Evolutionary conservation across 2,888 invertebrate genomes (phyloP), one percentile per base, ranked within the genome.

Genomic region (Pomacea canaliculata): DNA sequence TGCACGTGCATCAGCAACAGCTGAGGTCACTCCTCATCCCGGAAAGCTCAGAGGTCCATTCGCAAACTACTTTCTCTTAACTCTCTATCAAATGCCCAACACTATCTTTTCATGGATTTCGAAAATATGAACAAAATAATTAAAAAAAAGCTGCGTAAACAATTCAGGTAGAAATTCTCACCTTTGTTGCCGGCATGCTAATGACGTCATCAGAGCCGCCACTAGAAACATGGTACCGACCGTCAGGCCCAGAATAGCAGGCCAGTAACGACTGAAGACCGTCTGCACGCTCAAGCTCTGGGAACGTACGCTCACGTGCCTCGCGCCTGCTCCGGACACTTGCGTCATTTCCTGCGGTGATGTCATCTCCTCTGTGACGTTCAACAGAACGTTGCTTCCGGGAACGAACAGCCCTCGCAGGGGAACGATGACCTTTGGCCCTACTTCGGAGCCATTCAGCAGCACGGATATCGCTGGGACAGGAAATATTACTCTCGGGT

Each of bases 251-350:
- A 82, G 70, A 59, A 84, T 83, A 62, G 84, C 82, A 23, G 84
- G 84, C 84, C 84, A 84, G 78, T 84, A 83, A 56, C 82, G 80
- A 37, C 78, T 79, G 76, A 84, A 81, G 66, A 81, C 81, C 3
- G 69, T 74, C 49, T 74, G 63, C 23, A 81, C 75, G 62, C 76
- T 76, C 56, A 79, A 48, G 56, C 73, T 49, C 37, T 71, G 69
- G 19, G 66, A 48, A 37, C 76, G 78, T 49, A 79, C 63, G 12
- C 76, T 59, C 9, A 75, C 71, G 51, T 74, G 71, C 10, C 76
- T 68, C 23, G 70, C 75, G 49, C 76, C 80, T 13, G 78, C 73
- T 4, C 66, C 62, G 48, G 76, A 70, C 67, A 77, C 62, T n/a
- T 63, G 69, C 16, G 71, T 69, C 9, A 66, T 71, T 19, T 60